Evolutionary conservation across 1,140 invertebrate species (phyloP).

Genomic region (Hycleus phaleratus): DNA sequence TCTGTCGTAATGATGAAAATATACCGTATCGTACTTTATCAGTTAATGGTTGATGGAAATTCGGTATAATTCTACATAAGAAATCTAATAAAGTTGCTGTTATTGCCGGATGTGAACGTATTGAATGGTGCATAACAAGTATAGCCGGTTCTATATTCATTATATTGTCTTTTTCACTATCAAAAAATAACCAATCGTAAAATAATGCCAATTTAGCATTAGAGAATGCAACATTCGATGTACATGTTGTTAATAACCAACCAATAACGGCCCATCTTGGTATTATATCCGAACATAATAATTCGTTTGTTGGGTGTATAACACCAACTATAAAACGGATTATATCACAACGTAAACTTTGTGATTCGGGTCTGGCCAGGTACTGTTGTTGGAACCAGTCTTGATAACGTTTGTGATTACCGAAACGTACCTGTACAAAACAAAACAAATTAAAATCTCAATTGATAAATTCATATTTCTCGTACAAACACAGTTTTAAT

Average conservation of each 20-base stretch:
- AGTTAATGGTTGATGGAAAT: conserved; percentile 78
- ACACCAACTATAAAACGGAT: conserved; percentile 96
- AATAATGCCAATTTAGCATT: conserved; percentile 95
- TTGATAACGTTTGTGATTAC: conserved; percentile 96
- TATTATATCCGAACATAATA: conserved; percentile 95
- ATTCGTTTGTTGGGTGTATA: conserved; percentile 96
- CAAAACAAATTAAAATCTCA: not conserved
- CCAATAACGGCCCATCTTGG: conserved; percentile 98
- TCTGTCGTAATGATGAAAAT: conserved; percentile 84
- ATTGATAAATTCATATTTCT: too few species aligned
- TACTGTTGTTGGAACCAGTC: conserved; percentile 99
- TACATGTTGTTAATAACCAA: conserved; percentile 94
- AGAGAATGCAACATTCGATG: conserved; percentile 84
- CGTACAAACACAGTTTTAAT: too few species aligned
- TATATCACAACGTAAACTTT: conserved; percentile 88
- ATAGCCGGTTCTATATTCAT: conserved; percentile 99
- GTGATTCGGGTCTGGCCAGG: conserved; percentile 92
- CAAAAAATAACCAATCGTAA: conserved; percentile 97
- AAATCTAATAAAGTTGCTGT: conserved; percentile 93
- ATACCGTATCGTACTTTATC: conserved; percentile 86
- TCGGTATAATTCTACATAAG: conserved; percentile 89
- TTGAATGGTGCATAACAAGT: conserved; percentile 95
- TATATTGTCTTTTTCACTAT: conserved; percentile 92
- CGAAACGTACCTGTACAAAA: conserved; percentile 73
- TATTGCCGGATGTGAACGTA: conserved; percentile 90